phyloP scores from a whole-genome alignment of 2,113 vertebrate genomes.

The Polyodon spathula region DNA sequence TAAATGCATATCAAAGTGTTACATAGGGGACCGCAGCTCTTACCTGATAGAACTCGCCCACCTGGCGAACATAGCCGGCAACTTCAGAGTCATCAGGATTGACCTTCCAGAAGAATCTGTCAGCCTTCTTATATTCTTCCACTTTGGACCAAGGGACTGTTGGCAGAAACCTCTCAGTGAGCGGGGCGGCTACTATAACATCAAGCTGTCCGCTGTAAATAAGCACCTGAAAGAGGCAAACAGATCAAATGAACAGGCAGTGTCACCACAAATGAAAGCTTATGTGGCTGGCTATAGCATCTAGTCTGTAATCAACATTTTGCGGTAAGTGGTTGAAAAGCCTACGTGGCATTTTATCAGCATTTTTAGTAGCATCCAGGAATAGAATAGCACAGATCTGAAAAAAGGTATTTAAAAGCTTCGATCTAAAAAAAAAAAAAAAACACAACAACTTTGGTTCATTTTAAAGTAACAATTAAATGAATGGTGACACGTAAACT shows the following conservation, averaged over 20 bases:
- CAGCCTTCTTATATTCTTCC: constrained; percentile 43
- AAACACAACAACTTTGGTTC: too few species aligned
- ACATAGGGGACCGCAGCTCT: not conserved
- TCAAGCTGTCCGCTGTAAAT: constrained; percentile 82
- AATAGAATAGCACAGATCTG: too few species aligned
- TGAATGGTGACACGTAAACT: too few species aligned
- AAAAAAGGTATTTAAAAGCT: too few species aligned
- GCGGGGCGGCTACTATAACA: constrained; percentile 65
- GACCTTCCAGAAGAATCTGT: constrained; percentile 65
- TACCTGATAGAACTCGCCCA: constrained; percentile 71
- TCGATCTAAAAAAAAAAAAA: too few species aligned
- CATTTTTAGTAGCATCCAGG: not conserved
- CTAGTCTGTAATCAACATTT: constrained; percentile 4
- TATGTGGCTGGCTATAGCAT: not conserved
- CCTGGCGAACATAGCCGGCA: constrained; percentile 71
- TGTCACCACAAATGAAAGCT: not conserved
- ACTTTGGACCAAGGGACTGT: constrained; percentile 63
- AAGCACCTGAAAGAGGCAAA: constrained; percentile 52
- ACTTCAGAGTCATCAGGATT: constrained; percentile 63
- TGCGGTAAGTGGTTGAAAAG: not conserved
- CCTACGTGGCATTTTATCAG: not conserved
- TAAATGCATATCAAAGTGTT: too few species aligned
- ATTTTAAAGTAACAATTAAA: too few species aligned
- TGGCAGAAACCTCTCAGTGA: constrained; percentile 68
- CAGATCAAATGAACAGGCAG: constrained; percentile 7